Evolutionary conservation across 2,888 invertebrate genomes (phyloP), one percentile per base, ranked within the genome.

Genomic region (Cinara cedri): DNA sequence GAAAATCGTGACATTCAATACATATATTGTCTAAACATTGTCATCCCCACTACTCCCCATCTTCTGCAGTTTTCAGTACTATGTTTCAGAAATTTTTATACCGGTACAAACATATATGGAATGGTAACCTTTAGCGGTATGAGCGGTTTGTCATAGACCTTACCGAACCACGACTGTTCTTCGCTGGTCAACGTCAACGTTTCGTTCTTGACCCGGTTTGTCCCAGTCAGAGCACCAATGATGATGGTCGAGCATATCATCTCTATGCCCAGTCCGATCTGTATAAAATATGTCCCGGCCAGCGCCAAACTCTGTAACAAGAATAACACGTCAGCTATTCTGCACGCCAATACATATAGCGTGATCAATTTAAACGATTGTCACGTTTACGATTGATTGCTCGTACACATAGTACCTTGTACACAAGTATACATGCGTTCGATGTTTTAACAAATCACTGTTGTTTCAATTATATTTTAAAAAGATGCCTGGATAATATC

Each of bases 141-240:
- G 11, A 1, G 8, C 13, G 3, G 14, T 14, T 44, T 19, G 14
- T 66, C 16, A 1, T 66, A 6, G 6, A 34, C 34, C 76, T 66
- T 19, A 76, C 76, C 76, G 16, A 76, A 66, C 76, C 76, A 76
- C 21, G 76, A 76, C 11, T 21, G 66, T 34, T 76, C 46, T 11
- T 76, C 76, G 0, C 13, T 14, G 1, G 57, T 76, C 19, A 76
- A 21, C 6, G 55, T 16, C 19, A 34, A 10, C 19, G 8, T 9
- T 14, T 49, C 49, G n/a, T 60, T 19, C 10, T 46, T 19, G 16
- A 13, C n/a, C 4, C 13, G 13, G 8, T 44, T 16, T 26, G 0
- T 19, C 10, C 34, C 34, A 6, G 54, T 13, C 6, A 76, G n/a
- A 0, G 76, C 55, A 6, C 76, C 76, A 4, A 76, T 76, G 26